A percentile compares a stretch with the other conserved stretches of the same genome.
Evolutionary conservation across 2,113 vertebrate species (phyloP).

Genomic region (Paracanthobrama guichenoti): DNA sequence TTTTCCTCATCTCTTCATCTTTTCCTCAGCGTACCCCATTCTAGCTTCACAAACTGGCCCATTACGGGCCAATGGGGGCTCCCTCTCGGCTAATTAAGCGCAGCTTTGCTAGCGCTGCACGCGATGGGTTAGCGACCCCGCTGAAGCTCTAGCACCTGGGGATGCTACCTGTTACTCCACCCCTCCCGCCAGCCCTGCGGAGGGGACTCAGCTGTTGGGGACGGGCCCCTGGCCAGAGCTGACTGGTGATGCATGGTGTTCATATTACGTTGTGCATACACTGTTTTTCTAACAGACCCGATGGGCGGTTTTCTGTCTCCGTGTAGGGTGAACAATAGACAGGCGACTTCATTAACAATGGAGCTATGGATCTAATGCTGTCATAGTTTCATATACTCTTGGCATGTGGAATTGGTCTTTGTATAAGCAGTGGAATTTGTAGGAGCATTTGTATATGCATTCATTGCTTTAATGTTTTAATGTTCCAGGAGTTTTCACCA

Average conservation of each 20-base stretch:
- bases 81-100: constrained; percentile 89
- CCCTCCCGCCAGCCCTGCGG: constrained; percentile 70
- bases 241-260: constrained; percentile 71
- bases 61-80: constrained; percentile 82
- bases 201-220: constrained; percentile 65
- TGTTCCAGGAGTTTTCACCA: no score
- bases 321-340: constrained; percentile 49
- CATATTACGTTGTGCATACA: constrained; percentile 59
- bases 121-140: constrained; percentile 81
- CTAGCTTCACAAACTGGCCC: constrained; percentile 77
- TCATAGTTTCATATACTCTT: constrained; percentile 23
- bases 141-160: constrained; percentile 85
- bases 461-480: no score
- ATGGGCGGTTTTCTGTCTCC: constrained; percentile 61
- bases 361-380: constrained; percentile 22
- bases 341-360: constrained; percentile 19
- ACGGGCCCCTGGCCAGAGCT: constrained; percentile 45
- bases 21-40: constrained; percentile 71
- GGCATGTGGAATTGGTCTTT: background rate
- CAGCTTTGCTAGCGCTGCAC: constrained; percentile 85
- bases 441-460: no score
- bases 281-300: constrained; percentile 72
- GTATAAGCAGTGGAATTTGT: constrained; percentile 8
- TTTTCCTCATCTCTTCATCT: constrained; percentile 62
- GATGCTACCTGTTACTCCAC: constrained; percentile 83